Conservation (phyloP, 2,888 invertebrate species). For the Leptopterna dolabrata region DNA sequence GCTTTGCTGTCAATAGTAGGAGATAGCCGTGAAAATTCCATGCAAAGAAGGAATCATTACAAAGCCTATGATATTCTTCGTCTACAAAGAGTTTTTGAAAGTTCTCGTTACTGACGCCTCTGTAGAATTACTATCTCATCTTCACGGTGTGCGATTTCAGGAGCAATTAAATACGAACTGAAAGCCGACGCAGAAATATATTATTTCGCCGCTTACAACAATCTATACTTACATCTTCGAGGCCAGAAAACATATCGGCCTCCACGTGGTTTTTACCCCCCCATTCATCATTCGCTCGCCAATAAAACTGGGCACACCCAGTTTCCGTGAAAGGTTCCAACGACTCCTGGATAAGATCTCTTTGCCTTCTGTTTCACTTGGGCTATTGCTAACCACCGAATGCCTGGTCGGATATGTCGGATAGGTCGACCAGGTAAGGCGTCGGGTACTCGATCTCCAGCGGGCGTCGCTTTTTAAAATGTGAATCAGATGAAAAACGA, state of each 20-base stretch:
- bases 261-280: background rate
- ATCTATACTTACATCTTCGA: background rate
- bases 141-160: background rate
- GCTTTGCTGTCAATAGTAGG: too few species aligned
- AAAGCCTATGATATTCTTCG: too few species aligned
- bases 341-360: background rate
- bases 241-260: background rate
- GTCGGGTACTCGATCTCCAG: background rate
- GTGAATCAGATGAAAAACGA: background rate
- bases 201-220: background rate
- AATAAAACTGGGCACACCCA: background rate
- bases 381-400: background rate
- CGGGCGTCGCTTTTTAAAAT: background rate
- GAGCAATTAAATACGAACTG: background rate
- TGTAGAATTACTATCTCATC: background rate
- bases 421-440: background rate
- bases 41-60: too few species aligned
- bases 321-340: conserved; percentile 23
- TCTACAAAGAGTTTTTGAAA: too few species aligned
- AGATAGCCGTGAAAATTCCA: too few species aligned
- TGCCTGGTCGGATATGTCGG: background rate
- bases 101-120: background rate
- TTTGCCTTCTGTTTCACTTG: background rate
- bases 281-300: background rate
- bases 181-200: background rate